A percentile compares a stretch with the other conserved stretches of the same genome.
Conservation (phyloP, 2,888 invertebrate genomes). For the Drosophila algonquin region DNA sequence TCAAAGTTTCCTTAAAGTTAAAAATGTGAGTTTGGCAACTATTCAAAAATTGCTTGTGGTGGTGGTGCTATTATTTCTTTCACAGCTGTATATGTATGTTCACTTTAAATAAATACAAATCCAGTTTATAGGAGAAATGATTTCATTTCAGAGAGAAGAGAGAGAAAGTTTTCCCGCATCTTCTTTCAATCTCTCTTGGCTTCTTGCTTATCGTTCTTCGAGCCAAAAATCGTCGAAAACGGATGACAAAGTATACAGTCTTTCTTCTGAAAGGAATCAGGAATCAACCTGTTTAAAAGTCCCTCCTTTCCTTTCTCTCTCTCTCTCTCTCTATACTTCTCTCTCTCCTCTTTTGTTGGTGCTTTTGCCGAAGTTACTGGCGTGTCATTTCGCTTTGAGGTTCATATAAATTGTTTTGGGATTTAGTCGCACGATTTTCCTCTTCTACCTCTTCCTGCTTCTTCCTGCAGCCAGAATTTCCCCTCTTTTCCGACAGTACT, state of each 20-base stretch:
- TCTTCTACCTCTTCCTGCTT: constrained; percentile 1
- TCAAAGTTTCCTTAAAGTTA: no score
- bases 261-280: not conserved
- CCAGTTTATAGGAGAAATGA: no score
- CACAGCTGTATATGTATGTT: no score
- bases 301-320: constrained; percentile 16
- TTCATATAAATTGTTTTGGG: constrained; percentile 77
- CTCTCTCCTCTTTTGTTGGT: constrained; percentile 1
- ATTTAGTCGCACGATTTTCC: constrained; percentile 66
- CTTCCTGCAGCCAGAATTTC: not conserved
- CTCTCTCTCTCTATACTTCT: constrained; percentile 9
- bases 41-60: no score
- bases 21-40: no score
- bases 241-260: no score
- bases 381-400: constrained; percentile 58
- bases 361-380: constrained; percentile 13
- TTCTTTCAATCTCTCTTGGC: no score
- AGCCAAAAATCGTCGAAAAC: no score
- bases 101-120: no score
- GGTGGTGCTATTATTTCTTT: no score
- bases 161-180: no score
- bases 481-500: not conserved
- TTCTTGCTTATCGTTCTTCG: not conserved
- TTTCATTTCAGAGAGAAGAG: no score
- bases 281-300: not conserved